phyloP scores from a whole-genome alignment of 2,113 vertebrate species.

The Ascaphus truei region DNA sequence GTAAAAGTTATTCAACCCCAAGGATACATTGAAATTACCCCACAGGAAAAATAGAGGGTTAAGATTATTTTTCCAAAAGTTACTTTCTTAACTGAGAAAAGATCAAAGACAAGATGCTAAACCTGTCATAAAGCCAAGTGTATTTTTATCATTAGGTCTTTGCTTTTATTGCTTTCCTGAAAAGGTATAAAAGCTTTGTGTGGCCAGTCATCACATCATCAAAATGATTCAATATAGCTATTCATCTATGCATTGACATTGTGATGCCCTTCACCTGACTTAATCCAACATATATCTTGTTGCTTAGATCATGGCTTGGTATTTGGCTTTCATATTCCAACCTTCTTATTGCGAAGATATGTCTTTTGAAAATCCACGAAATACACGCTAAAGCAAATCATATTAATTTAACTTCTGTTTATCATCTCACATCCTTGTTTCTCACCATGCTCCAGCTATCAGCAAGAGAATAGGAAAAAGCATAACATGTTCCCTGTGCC shows the following conservation, averaged over 20 bases:
- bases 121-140: conserved; percentile 23
- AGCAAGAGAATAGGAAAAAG: no score
- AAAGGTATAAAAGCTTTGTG: conserved; percentile 39
- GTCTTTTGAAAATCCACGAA: not conserved
- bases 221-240: conserved; percentile 13
- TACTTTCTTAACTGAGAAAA: conserved; percentile 6
- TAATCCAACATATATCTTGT: not conserved
- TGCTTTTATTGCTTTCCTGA: conserved; percentile 37
- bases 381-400: no score
- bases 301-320: not conserved
- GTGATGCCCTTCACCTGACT: conserved; percentile 28
- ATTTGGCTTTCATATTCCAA: not conserved
- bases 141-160: conserved; percentile 34
- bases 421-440: no score
- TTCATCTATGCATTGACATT: conserved; percentile 26
- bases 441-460: no score
- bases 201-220: conserved; percentile 33
- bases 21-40: no score
- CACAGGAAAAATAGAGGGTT: not conserved
- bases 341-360: not conserved
- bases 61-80: not conserved
- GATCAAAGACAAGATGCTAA: conserved; percentile 21
- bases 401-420: no score
- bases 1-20: no score
- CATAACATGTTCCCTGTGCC: no score